Evolutionary conservation across 2,888 invertebrate genomes (phyloP).

Genomic region (Hermaeophaga mercurialis): DNA sequence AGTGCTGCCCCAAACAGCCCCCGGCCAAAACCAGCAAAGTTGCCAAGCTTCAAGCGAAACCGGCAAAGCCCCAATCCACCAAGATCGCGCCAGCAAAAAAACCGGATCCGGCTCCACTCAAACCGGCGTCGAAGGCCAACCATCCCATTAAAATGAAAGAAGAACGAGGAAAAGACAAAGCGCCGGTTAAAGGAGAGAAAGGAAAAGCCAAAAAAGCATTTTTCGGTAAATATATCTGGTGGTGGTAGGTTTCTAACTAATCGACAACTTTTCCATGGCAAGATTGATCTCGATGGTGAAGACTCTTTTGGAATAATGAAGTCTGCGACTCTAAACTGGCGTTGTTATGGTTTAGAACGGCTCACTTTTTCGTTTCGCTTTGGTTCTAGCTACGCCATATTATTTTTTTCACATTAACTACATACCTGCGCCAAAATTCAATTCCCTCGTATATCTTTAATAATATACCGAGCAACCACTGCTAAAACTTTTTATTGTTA

Average conservation of each 20-base stretch:
- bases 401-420: too few species aligned
- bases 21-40: conserved; percentile 78
- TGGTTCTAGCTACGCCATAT: conserved; percentile 15
- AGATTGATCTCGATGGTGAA: conserved; percentile 50
- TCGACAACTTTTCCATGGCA: conserved; percentile 51
- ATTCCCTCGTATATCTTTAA: too few species aligned
- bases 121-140: conserved; percentile 52
- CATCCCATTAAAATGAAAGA: conserved; percentile 41
- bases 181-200: conserved; percentile 61
- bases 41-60: conserved; percentile 70
- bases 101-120: conserved; percentile 52
- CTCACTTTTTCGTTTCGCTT: conserved; percentile 28
- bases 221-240: conserved; percentile 84
- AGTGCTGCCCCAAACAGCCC: conserved; percentile 91
- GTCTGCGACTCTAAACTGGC: conserved; percentile 39
- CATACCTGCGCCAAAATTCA: too few species aligned
- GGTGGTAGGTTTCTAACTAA: conserved; percentile 66
- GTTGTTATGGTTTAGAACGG: conserved; percentile 47
- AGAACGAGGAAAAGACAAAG: conserved; percentile 50
- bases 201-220: conserved; percentile 78
- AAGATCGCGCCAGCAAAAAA: conserved; percentile 48
- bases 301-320: conserved; percentile 39
- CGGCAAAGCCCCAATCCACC: conserved; percentile 35
- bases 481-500: too few species aligned
- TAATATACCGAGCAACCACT: too few species aligned